Evolutionary conservation across 1,140 invertebrate species (phyloP).

Genomic region (Steinernema khuongi): DNA sequence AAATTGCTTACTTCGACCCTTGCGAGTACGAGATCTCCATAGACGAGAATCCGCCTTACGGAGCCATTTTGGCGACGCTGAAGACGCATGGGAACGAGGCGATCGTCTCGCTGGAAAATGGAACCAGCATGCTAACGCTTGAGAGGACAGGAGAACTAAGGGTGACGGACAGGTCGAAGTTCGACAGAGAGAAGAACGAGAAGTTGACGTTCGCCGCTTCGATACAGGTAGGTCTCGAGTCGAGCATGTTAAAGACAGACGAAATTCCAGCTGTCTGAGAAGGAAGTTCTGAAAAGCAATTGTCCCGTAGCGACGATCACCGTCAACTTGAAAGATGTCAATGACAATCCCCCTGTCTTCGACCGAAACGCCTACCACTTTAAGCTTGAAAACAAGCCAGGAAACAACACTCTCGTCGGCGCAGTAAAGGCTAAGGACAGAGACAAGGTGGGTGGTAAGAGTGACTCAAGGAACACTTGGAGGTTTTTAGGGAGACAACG

Average conservation of each 20-base stretch:
- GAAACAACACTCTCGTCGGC: constrained; percentile 14
- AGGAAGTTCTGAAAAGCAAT: neutral
- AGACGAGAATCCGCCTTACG: neutral
- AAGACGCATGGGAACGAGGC: neutral
- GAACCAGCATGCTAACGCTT: neutral
- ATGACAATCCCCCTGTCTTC: constrained; percentile 19
- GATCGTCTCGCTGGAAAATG: neutral
- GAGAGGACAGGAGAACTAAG: neutral
- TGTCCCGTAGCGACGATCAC: constrained; percentile 9
- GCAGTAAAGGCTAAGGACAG: constrained; percentile 3
- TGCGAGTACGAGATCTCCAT: neutral
- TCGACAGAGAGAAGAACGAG: neutral
- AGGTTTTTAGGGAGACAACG: constrained; percentile 18
- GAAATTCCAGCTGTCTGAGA: neutral
- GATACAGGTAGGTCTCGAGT: neutral
- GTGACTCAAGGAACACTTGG: neutral
- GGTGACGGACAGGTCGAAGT: neutral
- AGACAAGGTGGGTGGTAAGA: neutral
- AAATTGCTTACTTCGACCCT: constrained; percentile 3
- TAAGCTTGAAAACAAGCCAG: neutral
- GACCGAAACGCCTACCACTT: neutral
- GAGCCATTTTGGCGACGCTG: neutral
- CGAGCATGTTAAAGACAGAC: neutral
- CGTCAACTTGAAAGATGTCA: constrained; percentile 14
- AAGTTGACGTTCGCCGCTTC: neutral